phyloP scores from a whole-genome alignment of 2,888 invertebrate genomes.

The Eupsilia transversa region DNA sequence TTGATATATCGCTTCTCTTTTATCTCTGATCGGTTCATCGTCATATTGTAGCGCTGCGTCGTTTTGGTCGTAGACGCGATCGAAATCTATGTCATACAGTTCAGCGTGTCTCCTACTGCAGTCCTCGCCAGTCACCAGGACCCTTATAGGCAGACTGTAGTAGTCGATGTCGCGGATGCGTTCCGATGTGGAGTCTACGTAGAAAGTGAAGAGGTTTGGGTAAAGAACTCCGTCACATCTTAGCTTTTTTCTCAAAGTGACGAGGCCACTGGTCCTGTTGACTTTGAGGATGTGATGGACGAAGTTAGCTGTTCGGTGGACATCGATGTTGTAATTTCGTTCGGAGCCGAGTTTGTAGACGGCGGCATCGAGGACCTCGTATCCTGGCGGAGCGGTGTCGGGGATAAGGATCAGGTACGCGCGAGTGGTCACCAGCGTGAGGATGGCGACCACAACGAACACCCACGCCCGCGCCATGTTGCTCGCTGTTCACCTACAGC shows the following conservation, averaged over 20 bases:
- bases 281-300: conserved; percentile 95
- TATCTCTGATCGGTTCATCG: conserved; percentile 84
- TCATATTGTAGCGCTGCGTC: conserved; percentile 86
- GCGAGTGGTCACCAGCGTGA: conserved; percentile 78
- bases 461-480: conserved; percentile 79
- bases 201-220: conserved; percentile 96
- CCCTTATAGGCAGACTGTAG: conserved; percentile 94
- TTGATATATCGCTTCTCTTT: conserved; percentile 79
- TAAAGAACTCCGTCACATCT: conserved; percentile 95
- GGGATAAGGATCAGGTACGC: conserved; percentile 91
- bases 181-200: conserved; percentile 96
- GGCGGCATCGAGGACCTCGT: conserved; percentile 94
- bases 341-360: conserved; percentile 95
- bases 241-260: conserved; percentile 93
- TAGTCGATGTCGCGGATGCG: conserved; percentile 95
- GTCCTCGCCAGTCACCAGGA: conserved; percentile 93
- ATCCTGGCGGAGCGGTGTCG: conserved; percentile 91
- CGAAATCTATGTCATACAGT: conserved; percentile 90
- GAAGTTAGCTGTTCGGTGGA: conserved; percentile 95
- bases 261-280: conserved; percentile 93
- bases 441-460: conserved; percentile 77
- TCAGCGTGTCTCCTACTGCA: conserved; percentile 92
- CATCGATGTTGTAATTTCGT: conserved; percentile 94
- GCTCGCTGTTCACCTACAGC: conserved; percentile 82
- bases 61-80: conserved; percentile 90